Evolutionary conservation across 2,113 vertebrate species (phyloP), one percentile per base, ranked within the genome.

Genomic region (Malurus elegans): DNA sequence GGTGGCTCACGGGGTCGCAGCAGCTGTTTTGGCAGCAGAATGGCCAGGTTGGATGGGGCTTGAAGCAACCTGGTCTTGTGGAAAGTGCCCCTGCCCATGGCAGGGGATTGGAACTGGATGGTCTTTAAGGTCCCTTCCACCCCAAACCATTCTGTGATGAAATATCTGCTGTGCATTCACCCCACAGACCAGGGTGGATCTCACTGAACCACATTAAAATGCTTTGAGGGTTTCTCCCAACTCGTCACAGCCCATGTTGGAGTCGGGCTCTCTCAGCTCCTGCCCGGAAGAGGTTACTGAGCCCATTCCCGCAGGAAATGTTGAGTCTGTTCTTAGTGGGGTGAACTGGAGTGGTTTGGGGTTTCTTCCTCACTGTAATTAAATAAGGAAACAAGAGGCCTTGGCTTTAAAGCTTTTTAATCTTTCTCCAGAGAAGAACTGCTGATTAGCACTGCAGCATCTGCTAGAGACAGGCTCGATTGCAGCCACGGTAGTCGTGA

Each of bases 311-410:
- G 0, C 34, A 29, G 76, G 54, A 73, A 60, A 20, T 1, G 4
- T 24, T 7, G 12, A 75, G 29, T 29, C 51, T 79, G n/a, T 83
- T 84, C 56, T 84, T 87, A 56, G 67, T 64, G 61, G 74, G 90
- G 71, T 4, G 4, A 66, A 53, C 71, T 48, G n/a, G 25, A 64
- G 62, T 26, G 70, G 32, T 82, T 88, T 95, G 86, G 83, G 58
- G 60, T 83, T 92, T 85, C 36, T 73, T 54, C 86, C 69, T 81
- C 42, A 26, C 51, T 89, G 51, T 84, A 82, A 85, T 92, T 92
- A 92, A 94, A 42, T 79, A 51, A 84, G 84, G 64, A 89, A 91
- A 66, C 80, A 74, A 57, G 86, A 91, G 73, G 32, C 87, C 78
- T 79, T 84, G 65, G 50, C 74, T 87, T 81, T 81, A 86, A 80